Conservation (phyloP, 1,140 invertebrate genomes). For the Drosophila simulans region DNA sequence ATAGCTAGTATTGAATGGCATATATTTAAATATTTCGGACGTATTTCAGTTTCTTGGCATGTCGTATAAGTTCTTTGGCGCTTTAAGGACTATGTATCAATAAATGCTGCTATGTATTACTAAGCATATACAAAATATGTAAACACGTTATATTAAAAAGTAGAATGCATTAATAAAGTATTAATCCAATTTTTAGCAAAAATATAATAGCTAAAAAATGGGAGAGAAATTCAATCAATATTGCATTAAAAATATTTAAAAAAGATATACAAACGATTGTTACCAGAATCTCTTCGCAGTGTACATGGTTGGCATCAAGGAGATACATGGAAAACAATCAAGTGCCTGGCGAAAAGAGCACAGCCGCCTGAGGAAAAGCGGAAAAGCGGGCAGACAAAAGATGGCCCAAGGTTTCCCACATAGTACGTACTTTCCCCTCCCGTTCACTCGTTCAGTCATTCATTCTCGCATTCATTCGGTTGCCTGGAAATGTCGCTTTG, state of each 20-base stretch:
- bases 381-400: conserved; percentile 62
- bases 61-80: background rate
- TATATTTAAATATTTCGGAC: background rate
- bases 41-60: background rate
- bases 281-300: background rate
- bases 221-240: too few species aligned
- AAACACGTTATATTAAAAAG: background rate
- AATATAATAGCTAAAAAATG: too few species aligned
- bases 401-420: conserved; percentile 67
- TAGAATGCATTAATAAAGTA: background rate
- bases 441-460: conserved; percentile 63
- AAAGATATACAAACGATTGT: background rate
- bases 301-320: background rate
- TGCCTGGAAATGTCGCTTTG: conserved; percentile 64
- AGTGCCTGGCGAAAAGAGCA: conserved; percentile 60
- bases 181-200: too few species aligned
- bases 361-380: conserved; percentile 38
- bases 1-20: background rate
- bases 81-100: background rate
- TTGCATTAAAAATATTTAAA: background rate
- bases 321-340: conserved; percentile 72
- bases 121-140: too few species aligned
- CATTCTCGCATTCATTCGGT: conserved; percentile 66
- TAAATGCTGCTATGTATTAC: background rate
- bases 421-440: conserved; percentile 54